Conservation (phyloP, 2,113 vertebrate species). For the Dicentrarchus labrax region DNA sequence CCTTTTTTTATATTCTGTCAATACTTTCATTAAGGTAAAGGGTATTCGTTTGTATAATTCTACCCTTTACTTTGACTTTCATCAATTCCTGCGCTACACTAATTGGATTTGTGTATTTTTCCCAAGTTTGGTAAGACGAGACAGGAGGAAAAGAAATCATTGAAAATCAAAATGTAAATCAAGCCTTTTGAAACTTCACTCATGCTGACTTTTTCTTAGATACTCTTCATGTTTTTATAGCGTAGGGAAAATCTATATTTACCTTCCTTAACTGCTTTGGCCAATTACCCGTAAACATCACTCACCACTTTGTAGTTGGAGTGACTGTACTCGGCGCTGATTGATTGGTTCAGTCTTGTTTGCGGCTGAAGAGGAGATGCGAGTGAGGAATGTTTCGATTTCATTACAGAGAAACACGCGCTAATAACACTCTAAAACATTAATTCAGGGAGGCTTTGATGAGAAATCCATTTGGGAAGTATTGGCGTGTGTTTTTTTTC, state of each 20-base stretch:
- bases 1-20: constrained; percentile 11
- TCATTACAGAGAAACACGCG: constrained; percentile 65
- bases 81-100: background rate
- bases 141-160: constrained; percentile 22
- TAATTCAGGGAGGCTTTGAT: constrained; percentile 81
- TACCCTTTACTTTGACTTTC: constrained; percentile 10
- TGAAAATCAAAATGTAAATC: constrained; percentile 61
- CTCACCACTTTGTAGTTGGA: constrained; percentile 76
- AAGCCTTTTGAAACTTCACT: constrained; percentile 63
- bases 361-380: constrained; percentile 62
- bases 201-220: constrained; percentile 48
- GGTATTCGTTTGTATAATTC: constrained; percentile 7
- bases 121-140: constrained; percentile 7
- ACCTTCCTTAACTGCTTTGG: constrained; percentile 76
- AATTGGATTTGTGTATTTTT: constrained; percentile 46
- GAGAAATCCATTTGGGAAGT: constrained; percentile 68
- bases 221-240: constrained; percentile 54
- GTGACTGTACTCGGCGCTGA: constrained; percentile 52
- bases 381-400: constrained; percentile 67
- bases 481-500: constrained; percentile 56
- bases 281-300: constrained; percentile 81
- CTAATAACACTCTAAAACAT: constrained; percentile 78
- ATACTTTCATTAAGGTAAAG: constrained; percentile 2
- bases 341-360: constrained; percentile 75
- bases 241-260: constrained; percentile 80